Evolutionary conservation across 2,113 vertebrate genomes (phyloP).

Genomic region (Pseudorectes ferrugineus): DNA sequence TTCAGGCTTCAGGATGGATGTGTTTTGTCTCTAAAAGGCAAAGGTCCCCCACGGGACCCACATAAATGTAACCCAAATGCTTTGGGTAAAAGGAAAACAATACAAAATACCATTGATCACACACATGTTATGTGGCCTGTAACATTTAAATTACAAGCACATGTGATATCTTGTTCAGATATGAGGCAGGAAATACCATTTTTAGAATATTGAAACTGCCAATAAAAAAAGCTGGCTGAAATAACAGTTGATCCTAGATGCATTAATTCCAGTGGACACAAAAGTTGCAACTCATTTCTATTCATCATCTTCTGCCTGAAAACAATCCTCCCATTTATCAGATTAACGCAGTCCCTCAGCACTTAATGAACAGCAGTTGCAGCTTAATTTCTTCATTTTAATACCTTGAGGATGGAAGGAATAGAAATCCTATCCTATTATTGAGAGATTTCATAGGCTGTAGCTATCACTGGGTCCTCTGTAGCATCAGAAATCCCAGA

Average conservation of each 20-base stretch:
- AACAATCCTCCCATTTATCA: background rate
- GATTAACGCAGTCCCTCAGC: background rate
- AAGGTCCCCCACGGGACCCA: background rate
- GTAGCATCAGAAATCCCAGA: background rate
- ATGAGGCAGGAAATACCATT: constrained; percentile 64
- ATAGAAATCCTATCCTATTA: background rate
- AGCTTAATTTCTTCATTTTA: background rate
- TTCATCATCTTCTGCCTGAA: background rate
- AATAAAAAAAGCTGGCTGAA: background rate
- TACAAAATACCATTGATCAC: background rate
- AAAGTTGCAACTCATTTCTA: background rate
- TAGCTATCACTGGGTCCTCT: background rate
- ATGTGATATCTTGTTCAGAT: constrained; percentile 31
- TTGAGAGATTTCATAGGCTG: background rate
- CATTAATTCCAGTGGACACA: background rate
- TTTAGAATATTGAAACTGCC: constrained; percentile 4
- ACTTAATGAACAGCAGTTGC: background rate
- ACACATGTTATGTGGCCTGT: background rate
- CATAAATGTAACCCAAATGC: background rate
- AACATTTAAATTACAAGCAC: constrained; percentile 52
- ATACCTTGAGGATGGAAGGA: background rate
- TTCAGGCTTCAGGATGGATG: background rate
- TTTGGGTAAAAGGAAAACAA: background rate
- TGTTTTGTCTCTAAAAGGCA: background rate
- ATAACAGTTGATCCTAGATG: background rate